Base-by-base conservation (phyloP, 2,888 invertebrate species). In the Synergus itoensis region DNA sequence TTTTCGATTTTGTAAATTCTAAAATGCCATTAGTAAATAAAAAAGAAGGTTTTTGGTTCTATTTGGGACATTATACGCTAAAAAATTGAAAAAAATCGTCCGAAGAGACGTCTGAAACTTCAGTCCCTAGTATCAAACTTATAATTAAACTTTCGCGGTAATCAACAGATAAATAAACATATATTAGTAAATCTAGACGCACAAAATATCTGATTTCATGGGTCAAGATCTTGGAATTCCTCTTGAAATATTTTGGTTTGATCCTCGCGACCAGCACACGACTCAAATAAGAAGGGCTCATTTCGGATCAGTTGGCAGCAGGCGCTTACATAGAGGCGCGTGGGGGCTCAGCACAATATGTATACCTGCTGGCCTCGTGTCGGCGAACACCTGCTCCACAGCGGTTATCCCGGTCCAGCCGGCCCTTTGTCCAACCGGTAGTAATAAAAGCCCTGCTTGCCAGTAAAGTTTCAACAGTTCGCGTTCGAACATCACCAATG, bases 321-420 rank as follows among this genome's bases (percentile, higher is more conserved):
- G 41, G 65, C 65, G 69, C 18, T 28, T 21, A 4, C 36, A 28
- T 48, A n/a, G 48, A 79, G 60, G 60, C 76, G 80, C 60, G 78
- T 60, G 80, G 83, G 80, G 80, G 80, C 73, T 53, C n/a, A 53
- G 16, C 28, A 36, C 65, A 65, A 53, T 60, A 57, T 77, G 78
- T 85, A 87, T 89, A 88, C 87, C 88, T 87, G 88, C 86, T 86
- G 87, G 90, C 89, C 89, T 88, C 89, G 88, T 89, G 88, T 87
- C 86, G 83, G 83, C 84, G 87, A 89, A 91, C 91, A 91, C 91
- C 91, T 91, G 91, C 90, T 88, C 87, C 83, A 81, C 84, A 82
- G 81, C 84, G 85, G 79, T 80, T 82, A 77, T 82, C 84, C 84
- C 84, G 84, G 84, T 84, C 84, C 83, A 82, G 77, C 84, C 80